Conservation (phyloP, 1,140 invertebrate genomes). For the Drosophila sturtevanti region DNA sequence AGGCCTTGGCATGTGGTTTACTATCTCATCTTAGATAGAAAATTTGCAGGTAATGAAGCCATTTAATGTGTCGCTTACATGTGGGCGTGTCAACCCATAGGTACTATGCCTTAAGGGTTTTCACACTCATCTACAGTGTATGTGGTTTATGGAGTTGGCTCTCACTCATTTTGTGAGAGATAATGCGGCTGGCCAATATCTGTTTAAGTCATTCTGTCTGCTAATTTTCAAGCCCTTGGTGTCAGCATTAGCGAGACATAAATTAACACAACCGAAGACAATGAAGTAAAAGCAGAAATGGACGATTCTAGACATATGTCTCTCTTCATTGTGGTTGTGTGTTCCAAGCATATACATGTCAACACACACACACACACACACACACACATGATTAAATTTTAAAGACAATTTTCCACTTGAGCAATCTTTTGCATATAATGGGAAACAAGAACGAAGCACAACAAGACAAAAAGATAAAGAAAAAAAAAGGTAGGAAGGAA, state of each 20-base stretch:
- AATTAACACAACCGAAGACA: conserved; percentile 12
- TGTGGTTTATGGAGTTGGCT: neutral
- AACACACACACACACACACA: neutral
- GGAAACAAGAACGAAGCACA: neutral
- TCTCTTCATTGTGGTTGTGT: conserved; percentile 15
- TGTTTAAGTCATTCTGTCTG: neutral
- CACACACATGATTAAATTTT: conserved; percentile 48
- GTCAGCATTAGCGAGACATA: conserved; percentile 40
- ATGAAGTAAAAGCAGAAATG: no score
- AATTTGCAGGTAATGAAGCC: conserved; percentile 55
- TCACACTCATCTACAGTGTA: no score
- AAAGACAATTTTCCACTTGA: conserved; percentile 57
- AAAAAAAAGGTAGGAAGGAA: neutral
- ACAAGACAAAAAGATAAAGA: conserved; percentile 1
- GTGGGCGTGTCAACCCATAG: conserved; percentile 23
- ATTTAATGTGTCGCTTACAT: conserved; percentile 40
- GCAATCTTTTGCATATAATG: conserved; percentile 11
- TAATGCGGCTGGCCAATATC: neutral
- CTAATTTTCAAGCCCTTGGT: neutral
- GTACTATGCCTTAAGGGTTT: conserved; percentile 18
- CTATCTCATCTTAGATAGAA: conserved; percentile 16
- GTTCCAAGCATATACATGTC: neutral
- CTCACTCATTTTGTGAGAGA: neutral
- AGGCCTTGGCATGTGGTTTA: conserved; percentile 28
- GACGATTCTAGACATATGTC: neutral